Evolutionary conservation across 1,140 invertebrate genomes (phyloP), one percentile per base, ranked within the genome.

Genomic region (Varroa destructor): DNA sequence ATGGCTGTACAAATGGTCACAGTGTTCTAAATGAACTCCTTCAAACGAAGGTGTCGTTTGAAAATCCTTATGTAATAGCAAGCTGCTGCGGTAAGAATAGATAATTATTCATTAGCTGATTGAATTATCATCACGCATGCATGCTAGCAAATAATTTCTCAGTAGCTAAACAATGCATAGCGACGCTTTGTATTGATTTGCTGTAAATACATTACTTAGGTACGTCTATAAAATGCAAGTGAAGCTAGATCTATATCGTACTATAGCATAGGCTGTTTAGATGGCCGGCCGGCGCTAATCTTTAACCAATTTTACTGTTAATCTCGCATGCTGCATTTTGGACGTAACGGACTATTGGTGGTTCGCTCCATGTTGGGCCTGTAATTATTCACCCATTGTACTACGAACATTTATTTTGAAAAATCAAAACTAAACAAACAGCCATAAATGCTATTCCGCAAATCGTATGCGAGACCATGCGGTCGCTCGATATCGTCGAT

Each of bases 391-490:
- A 73, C 74, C 75, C 74, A 75, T 72, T 55, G 61, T 56, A 70
- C 40, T 57, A 67, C 46, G 12, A 12, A 43, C 57, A 3, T 58
- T 42, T 6, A 42, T 5, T 58, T 46, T 14, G 46, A 67, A 12
- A 67, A 43, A 58, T 14, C 37, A 57, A 71, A 14, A 71, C 73
- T 75, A 71, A 75, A 70, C 72, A 73, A 71, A 71, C 76, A 80
- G 91, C 90, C 74, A 91, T 94, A 83, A 90, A 89, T 79, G 90
- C 90, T 76, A 93, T 94, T 76, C 91, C 91, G 75, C 90, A 90
- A 84, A 93, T 94, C 85, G 90, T 94, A 79, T 93, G 91, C 85
- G 91, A 93, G 82, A 91, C 91, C 76, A 92, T 93, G 77, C 89
- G 92, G 84, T 89, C 89, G 72, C 82, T 93, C 82, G 90, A 92